phyloP scores from a whole-genome alignment of 2,888 invertebrate genomes.

The Erebia epiphron region DNA sequence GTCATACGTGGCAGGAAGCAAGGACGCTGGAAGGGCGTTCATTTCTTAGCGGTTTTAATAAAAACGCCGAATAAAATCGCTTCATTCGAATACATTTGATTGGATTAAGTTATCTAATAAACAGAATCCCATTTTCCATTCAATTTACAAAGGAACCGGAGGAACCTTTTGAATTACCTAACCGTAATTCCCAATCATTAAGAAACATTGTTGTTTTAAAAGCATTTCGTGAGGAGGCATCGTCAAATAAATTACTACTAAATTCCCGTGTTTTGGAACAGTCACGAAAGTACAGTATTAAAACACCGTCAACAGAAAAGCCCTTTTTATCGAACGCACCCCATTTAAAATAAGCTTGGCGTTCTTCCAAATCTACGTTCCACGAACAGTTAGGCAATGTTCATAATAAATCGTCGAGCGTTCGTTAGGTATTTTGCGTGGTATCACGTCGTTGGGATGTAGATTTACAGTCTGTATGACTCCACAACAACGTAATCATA shows the following conservation, averaged over 20 bases:
- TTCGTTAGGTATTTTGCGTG: slow-evolving; percentile 8
- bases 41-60: no score
- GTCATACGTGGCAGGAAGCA: no score
- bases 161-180: no score
- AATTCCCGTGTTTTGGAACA: slow-evolving; percentile 10
- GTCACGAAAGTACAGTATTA: slow-evolving; percentile 20
- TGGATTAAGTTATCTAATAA: no score
- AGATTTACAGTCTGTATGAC: background rate
- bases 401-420: slow-evolving; percentile 8
- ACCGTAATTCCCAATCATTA: background rate
- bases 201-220: background rate
- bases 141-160: no score
- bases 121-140: no score
- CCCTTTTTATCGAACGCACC: slow-evolving; percentile 12
- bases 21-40: no score
- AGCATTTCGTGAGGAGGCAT: slow-evolving; percentile 24
- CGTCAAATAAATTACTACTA: slow-evolving; percentile 17
- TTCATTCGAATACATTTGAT: no score
- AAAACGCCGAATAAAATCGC: no score
- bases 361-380: slow-evolving; percentile 22
- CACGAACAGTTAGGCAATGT: slow-evolving; percentile 14
- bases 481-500: background rate
- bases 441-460: background rate
- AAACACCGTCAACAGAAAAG: slow-evolving; percentile 5
- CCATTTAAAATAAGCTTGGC: slow-evolving; percentile 25